Evolutionary conservation across 2,888 invertebrate species (phyloP), one percentile per base, ranked within the genome.

Genomic region (Patella depressa): DNA sequence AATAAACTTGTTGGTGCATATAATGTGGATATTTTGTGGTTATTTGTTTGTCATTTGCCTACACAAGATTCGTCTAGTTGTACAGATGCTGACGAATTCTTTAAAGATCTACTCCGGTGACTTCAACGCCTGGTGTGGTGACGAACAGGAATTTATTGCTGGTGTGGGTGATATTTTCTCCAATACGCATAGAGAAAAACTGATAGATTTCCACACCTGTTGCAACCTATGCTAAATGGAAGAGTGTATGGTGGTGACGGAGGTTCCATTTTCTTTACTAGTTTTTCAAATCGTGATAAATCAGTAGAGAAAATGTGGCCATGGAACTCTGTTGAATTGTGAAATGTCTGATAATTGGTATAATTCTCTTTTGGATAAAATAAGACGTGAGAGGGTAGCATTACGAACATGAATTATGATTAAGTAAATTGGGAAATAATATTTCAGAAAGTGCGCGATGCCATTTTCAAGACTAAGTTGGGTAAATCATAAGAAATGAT

Each of bases 1-100:
- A 34, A 34, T 34, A 3, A 57, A 19, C n/a, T 65, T 76, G 71
- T 72, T 19, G 45, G 65, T 34, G 19, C 34, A 24, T 76, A 71
- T 54, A 2, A 72, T 45, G 71, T 71, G n/a, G 55, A 54, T 72
- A 45, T 65, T 11, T 9, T 65, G n/a, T 65, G 65, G 65, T 14
- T 65, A 7, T 65, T 19, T 65, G 65, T 65, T 4, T 65, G 65
- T 65, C 19, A 65, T 24, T n/a, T 65, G 65, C 65, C 19, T 12
- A 11, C 19, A 9, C 4, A 65, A 19, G 11, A 24, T 1, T 65
- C 65, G 7, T 19, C 65, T 65, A n/a, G 65, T 19, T 9, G n/a
- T n/a, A n/a, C 24, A 65, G 65, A 65, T 19, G 65, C 19, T 24
- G 65, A 65, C 5, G 19, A 65, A 65, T 65, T n/a, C 19, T 65